phyloP scores from a whole-genome alignment of 2,113 vertebrate species.

The Cebus imitator region DNA sequence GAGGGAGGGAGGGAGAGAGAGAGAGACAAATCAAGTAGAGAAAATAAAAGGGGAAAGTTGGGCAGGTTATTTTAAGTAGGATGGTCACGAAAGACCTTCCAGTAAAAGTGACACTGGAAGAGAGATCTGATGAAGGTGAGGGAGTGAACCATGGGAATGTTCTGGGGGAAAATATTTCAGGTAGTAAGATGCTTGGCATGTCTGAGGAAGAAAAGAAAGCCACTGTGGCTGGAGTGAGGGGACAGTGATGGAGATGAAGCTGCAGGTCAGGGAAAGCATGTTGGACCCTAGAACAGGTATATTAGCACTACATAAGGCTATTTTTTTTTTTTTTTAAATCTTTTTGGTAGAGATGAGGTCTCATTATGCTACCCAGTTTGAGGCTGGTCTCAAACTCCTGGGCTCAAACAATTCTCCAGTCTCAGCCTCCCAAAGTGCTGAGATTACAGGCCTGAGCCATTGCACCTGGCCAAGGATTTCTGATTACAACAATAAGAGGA shows the following conservation, averaged over 20 bases:
- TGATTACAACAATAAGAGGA: background rate
- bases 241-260: background rate
- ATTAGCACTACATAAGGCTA: too few relatives aligned
- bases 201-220: background rate
- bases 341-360: too few relatives aligned
- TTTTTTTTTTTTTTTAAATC: too few relatives aligned
- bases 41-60: too few relatives aligned
- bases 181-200: background rate
- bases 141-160: background rate
- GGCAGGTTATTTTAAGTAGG: background rate
- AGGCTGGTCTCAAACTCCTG: too few relatives aligned
- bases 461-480: background rate
- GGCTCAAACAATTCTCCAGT: too few relatives aligned
- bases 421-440: too few relatives aligned
- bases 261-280: fast-evolving
- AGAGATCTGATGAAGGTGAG: background rate
- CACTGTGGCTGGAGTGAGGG: too few relatives aligned
- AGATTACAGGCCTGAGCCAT: too few relatives aligned
- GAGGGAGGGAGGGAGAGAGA: too few relatives aligned
- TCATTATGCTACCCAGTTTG: too few relatives aligned
- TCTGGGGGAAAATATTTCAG: background rate
- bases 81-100: background rate
- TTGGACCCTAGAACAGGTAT: background rate
- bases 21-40: background rate
- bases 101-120: background rate